phyloP scores from a whole-genome alignment of 64 coral and sea anemone species.

The Stichodactyla helianthus region DNA sequence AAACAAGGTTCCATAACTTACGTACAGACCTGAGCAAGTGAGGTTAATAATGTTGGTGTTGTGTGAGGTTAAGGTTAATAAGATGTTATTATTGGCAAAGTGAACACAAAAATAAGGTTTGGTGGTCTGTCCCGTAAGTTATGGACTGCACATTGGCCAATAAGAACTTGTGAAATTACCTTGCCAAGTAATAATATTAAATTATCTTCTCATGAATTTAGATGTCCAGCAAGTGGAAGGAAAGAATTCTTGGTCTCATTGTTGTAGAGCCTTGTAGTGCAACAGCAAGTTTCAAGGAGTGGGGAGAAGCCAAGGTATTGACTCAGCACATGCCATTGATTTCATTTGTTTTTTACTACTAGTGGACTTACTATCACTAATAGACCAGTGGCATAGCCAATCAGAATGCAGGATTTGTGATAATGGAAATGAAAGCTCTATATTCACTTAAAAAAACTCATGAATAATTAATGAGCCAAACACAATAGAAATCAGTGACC shows the following conservation, averaged over 20 bases:
- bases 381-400: too few species aligned
- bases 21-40: not conserved
- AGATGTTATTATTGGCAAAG: too few species aligned
- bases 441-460: too few species aligned
- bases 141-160: too few species aligned
- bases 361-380: not conserved
- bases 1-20: too few species aligned
- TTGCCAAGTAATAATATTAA: not conserved
- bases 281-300: constrained; percentile 79
- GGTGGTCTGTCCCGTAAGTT: too few species aligned
- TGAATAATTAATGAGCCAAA: too few species aligned
- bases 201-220: not conserved
- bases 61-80: not conserved
- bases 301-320: constrained; percentile 80
- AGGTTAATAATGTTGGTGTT: not conserved
- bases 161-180: too few species aligned
- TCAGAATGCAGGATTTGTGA: too few species aligned
- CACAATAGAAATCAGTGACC: too few species aligned
- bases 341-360: not conserved
- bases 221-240: constrained; percentile 77
- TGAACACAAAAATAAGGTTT: too few species aligned
- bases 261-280: constrained; percentile 80
- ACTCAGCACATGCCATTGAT: not conserved
- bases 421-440: too few species aligned
- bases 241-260: constrained; percentile 76